A percentile compares a stretch with the other conserved stretches of the same genome.
Evolutionary conservation across 2,797 vertebrate genomes (phyloP).

Genomic region (Catharus ustulatus): DNA sequence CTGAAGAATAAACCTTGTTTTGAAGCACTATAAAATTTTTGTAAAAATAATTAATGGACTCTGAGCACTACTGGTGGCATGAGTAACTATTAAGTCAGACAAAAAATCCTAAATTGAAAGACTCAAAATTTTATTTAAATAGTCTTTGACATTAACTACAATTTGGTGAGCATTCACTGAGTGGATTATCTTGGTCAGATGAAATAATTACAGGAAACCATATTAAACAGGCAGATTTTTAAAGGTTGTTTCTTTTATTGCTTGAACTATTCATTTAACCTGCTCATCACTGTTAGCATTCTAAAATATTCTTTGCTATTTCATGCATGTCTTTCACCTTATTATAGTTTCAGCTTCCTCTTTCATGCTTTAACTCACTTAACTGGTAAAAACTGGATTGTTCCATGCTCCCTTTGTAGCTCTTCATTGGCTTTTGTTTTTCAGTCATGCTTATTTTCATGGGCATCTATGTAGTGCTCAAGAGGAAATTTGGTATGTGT

Average conservation of each 20-base stretch:
- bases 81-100: not conserved
- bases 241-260: not conserved
- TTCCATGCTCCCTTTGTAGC: constrained; percentile 11
- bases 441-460: constrained; percentile 50
- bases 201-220: not conserved
- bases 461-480: not conserved
- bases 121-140: not conserved
- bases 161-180: not conserved
- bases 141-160: not conserved
- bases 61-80: not conserved
- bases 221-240: not conserved
- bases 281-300: not conserved
- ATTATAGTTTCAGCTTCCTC: constrained; percentile 14
- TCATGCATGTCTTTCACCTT: constrained; percentile 4
- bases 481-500: not conserved
- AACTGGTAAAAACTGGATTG: constrained; percentile 33
- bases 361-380: constrained; percentile 46
- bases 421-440: constrained; percentile 51
- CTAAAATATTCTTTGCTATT: constrained; percentile 31
- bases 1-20: not conserved
- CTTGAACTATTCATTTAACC: not conserved
- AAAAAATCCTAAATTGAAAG: not conserved
- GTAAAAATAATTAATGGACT: not conserved
- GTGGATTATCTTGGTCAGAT: not conserved
- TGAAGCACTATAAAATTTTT: not conserved